Evolutionary conservation across 2,113 vertebrate species (phyloP).

Genomic region (Cygnus atratus): DNA sequence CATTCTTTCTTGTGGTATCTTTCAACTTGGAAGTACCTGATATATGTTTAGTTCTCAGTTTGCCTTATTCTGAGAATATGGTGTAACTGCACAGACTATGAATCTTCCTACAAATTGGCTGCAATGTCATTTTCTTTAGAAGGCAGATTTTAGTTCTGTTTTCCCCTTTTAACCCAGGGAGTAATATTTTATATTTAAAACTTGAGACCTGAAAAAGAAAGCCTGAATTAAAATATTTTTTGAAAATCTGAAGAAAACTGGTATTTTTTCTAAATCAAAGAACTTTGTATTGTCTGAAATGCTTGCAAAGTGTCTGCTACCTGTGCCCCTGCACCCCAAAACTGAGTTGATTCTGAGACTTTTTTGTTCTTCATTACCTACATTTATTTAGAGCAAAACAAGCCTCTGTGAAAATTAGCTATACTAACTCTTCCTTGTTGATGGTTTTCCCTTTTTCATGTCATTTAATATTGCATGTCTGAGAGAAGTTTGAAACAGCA

Average conservation of each 20-base stretch:
- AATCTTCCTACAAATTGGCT: neutral
- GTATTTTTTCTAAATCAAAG: neutral
- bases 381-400: neutral
- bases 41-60: neutral
- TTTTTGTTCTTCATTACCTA: neutral
- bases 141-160: neutral
- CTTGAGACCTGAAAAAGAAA: neutral
- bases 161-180: neutral
- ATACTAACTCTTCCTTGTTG: neutral
- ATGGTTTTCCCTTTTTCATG: neutral
- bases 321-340: neutral
- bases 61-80: neutral
- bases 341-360: neutral
- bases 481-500: neutral
- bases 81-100: neutral
- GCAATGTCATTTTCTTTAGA: neutral
- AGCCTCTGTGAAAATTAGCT: neutral
- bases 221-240: neutral
- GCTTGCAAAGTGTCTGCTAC: neutral
- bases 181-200: slow-evolving; percentile 17
- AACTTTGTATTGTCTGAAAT: neutral
- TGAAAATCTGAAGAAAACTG: neutral
- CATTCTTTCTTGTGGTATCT: neutral
- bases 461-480: neutral
- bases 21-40: neutral